Evolutionary conservation across 2,888 invertebrate species (phyloP).

Genomic region (Hemaris fuciformis): DNA sequence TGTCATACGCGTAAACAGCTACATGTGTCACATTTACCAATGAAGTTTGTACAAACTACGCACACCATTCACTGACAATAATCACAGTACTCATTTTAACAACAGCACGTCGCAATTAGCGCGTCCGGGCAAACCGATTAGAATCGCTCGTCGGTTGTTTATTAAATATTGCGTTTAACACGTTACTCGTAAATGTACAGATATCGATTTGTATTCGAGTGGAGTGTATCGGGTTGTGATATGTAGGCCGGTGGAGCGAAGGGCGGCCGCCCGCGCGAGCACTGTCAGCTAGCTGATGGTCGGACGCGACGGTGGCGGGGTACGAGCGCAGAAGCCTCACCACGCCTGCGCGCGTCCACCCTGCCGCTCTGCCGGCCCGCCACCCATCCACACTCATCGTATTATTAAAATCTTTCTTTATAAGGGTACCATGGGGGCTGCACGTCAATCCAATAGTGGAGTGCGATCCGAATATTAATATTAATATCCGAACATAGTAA

Average conservation of each 20-base stretch:
- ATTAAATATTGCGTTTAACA: slow-evolving; percentile 32
- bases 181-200: slow-evolving; percentile 45
- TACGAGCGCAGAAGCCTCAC: slow-evolving; percentile 56
- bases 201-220: slow-evolving; percentile 64
- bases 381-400: slow-evolving; percentile 44
- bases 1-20: background rate
- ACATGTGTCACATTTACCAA: slow-evolving; percentile 1
- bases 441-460: no score
- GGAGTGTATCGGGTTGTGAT: slow-evolving; percentile 30
- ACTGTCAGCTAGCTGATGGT: slow-evolving; percentile 59
- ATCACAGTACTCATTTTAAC: slow-evolving; percentile 36
- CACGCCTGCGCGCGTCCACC: slow-evolving; percentile 66
- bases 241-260: slow-evolving; percentile 36
- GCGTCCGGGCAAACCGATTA: slow-evolving; percentile 20
- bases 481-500: no score
- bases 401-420: slow-evolving; percentile 24
- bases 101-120: slow-evolving; percentile 27
- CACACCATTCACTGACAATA: slow-evolving; percentile 50
- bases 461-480: no score
- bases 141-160: background rate
- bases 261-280: slow-evolving; percentile 60
- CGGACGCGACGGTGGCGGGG: slow-evolving; percentile 44
- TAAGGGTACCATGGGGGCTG: no score
- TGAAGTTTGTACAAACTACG: slow-evolving; percentile 32
- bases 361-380: slow-evolving; percentile 46